A percentile compares a stretch with the other conserved stretches of the same genome.
These are phyloP conservation scores for Leucoptera coffeella DNA, from an alignment of 2,888 invertebrate genomes.

Conservation along the genomic window DNA sequence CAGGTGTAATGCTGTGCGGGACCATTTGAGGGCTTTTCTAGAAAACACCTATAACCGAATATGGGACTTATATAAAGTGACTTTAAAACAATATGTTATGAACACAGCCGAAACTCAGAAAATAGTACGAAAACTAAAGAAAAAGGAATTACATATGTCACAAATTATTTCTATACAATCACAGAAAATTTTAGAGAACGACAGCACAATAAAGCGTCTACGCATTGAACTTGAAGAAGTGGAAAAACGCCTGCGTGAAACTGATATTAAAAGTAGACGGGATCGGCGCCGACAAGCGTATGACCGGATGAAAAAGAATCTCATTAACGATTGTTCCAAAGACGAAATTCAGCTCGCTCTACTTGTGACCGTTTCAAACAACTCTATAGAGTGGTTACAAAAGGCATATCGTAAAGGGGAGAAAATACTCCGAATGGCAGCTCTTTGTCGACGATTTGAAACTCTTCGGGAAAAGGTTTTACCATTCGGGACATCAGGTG, in stretches of 20 bases:
- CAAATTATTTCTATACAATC: constrained; percentile 36
- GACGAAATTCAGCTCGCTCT: constrained; percentile 19
- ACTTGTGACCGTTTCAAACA: constrained; percentile 28
- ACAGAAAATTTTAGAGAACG: constrained; percentile 32
- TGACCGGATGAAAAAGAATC: constrained; percentile 17
- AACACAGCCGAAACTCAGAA: constrained; percentile 37
- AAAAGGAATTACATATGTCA: constrained; percentile 35
- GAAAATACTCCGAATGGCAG: constrained; percentile 39
- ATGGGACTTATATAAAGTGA: constrained; percentile 36
- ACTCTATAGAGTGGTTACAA: constrained; percentile 28
- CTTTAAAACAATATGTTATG: constrained; percentile 24
- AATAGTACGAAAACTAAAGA: constrained; percentile 25
- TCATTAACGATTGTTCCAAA: constrained; percentile 17
- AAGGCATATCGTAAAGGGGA: constrained; percentile 34
- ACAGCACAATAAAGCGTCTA: constrained; percentile 22
- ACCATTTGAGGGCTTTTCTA: constrained; percentile 25
- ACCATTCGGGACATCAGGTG: constrained; percentile 24
- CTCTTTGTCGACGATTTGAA: constrained; percentile 52
- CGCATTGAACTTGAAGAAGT: constrained; percentile 28
- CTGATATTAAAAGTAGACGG: constrained; percentile 32
- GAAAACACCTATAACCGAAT: constrained; percentile 25
- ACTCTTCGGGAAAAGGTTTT: constrained; percentile 45
- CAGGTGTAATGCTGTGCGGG: constrained; percentile 22
- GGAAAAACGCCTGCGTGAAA: constrained; percentile 38
- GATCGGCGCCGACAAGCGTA: constrained; percentile 29